Percentiles rank a stretch among this genome's conserved stretches.
These are phyloP conservation scores for Oxygymnocypris stewartii DNA, from an alignment of 2,113 vertebrate genomes.

Conservation along the genomic window DNA sequence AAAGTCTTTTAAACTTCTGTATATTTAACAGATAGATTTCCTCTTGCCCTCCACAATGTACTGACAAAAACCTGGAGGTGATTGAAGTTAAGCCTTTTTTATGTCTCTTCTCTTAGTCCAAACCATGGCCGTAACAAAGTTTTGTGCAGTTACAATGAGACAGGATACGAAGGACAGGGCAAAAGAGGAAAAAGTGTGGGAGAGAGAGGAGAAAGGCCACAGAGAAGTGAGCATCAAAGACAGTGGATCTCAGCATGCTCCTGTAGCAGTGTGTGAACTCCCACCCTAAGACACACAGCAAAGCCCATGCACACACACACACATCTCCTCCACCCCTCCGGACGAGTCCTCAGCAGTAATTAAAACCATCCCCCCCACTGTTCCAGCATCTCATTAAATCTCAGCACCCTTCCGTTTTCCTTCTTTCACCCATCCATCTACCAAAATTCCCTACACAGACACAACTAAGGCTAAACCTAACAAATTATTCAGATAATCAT, in stretches of 20 bases:
- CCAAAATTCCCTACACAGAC: slow-evolving; percentile 70
- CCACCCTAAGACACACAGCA: slow-evolving; percentile 90
- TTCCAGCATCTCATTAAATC: slow-evolving; percentile 94
- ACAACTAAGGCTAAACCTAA: slow-evolving; percentile 58
- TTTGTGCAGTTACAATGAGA: slow-evolving; percentile 71
- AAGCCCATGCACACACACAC: slow-evolving; percentile 27
- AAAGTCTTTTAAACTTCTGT: slow-evolving; percentile 40
- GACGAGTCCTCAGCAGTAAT: slow-evolving; percentile 90
- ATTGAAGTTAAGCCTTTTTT: slow-evolving; percentile 66
- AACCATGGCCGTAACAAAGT: slow-evolving; percentile 68
- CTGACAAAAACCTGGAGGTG: slow-evolving; percentile 59
- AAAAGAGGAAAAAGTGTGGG: slow-evolving; percentile 1
- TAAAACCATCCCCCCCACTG: slow-evolving; percentile 96
- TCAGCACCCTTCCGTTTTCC: slow-evolving; percentile 87
- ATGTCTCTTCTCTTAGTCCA: slow-evolving; percentile 65
- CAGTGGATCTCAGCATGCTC: slow-evolving; percentile 90
- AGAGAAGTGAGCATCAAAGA: slow-evolving; percentile 94
- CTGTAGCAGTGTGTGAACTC: slow-evolving; percentile 92
- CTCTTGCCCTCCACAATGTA: slow-evolving; percentile 50
- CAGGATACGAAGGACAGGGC: slow-evolving; percentile 1
- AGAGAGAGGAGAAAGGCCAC: slow-evolving; percentile 59
- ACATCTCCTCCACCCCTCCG: slow-evolving; percentile 63
- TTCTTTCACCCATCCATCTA: slow-evolving; percentile 64
- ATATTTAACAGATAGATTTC: slow-evolving; percentile 43
- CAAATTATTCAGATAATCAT: slow-evolving; percentile 60